Base-by-base conservation (phyloP, 2,113 vertebrate species). In the Protomyctophum bolini region DNA sequence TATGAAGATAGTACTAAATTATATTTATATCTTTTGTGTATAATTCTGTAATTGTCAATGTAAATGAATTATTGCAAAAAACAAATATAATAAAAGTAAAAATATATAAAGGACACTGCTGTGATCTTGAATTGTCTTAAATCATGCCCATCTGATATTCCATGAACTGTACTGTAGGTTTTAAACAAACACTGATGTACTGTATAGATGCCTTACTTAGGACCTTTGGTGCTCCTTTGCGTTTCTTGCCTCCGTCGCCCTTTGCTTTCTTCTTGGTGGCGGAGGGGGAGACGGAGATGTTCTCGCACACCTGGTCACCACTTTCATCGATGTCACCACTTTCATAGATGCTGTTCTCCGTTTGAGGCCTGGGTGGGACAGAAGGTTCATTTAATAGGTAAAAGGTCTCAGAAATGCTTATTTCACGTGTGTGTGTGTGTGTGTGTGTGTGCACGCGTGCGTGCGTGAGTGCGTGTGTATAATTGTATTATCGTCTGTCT, bases 201-300 rank as follows among this genome's bases (percentile, higher is more conserved):
- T 28, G n/a, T 7, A 63, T 2, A 1, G 6, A 5, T 1, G 28
- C 15, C 91, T 91, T 83, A 93, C 93, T 94, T 21, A 21, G 21
- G 21, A 21, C 21, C 77, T 90, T 90, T 72, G 72, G 91, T 1
- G 86, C 56, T 56, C 83, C 86, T 80, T 92, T 93, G 64, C 58
- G 79, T 61, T 90, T 94, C 85, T 90, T 93, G 21, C 8, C 63
- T 0, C 48, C 68, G 2, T 89, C 87, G 11, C 4, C 50, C 74
- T 90, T 91, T 12, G 60, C 67, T 59, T 87, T 88, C 81, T 91
- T 84, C 15, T 82, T 86, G 50, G 2, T 21, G 3, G 28, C 2
- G 12, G 77, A 49, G 0, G 14, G 0, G 2, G 2, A 0, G 6
- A 88, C 0, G 2, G 2, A 0, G 6, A 88, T 0, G 12, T 82